Evolutionary conservation across 2,113 vertebrate genomes (phyloP).

Genomic region (Danionella cerebrum): DNA sequence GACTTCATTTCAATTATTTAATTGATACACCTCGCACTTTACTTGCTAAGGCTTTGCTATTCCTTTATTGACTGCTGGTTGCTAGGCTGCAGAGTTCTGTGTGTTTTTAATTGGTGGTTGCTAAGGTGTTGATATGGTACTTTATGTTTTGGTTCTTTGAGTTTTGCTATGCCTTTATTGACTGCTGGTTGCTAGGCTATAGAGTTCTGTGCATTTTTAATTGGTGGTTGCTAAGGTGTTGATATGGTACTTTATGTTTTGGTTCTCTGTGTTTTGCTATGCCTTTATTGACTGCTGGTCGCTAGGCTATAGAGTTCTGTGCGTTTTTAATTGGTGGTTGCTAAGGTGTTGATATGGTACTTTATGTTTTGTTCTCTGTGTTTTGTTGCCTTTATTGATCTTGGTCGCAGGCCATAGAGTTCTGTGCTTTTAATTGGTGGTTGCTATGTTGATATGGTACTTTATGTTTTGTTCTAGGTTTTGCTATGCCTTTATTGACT

Average conservation of each 20-base stretch:
- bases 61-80: background rate
- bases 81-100: background rate
- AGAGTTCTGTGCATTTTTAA: background rate
- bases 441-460: background rate
- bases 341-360: background rate
- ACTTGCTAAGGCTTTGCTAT: too few relatives aligned
- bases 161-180: too few relatives aligned
- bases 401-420: background rate
- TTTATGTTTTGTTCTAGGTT: background rate
- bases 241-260: background rate
- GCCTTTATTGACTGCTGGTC: background rate
- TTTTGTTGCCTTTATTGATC: background rate
- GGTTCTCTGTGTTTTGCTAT: too few relatives aligned
- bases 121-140: background rate
- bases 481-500: background rate
- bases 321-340: background rate
- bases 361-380: background rate
- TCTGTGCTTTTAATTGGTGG: background rate
- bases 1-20: too few relatives aligned
- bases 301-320: background rate
- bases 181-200: background rate
- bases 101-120: background rate
- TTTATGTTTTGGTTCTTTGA: background rate
- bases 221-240: background rate
- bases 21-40: too few relatives aligned